Conservation (phyloP, 2,797 vertebrate genomes). For the Sylvilagus floridanus region DNA sequence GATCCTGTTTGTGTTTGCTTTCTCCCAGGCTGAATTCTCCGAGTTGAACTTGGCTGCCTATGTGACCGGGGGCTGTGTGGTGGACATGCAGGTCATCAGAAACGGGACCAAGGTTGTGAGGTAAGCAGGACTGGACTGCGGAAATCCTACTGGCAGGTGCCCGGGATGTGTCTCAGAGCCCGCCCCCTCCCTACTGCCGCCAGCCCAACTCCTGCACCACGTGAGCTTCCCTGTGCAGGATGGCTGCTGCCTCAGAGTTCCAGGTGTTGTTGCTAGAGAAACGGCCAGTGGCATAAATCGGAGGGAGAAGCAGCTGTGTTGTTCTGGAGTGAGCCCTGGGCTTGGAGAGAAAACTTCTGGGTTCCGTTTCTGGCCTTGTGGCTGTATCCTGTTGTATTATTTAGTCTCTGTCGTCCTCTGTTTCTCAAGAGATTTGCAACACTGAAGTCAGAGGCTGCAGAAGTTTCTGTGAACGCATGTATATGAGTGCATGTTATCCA, state of each 20-base stretch:
- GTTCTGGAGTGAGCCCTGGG: background rate
- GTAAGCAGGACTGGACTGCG: slow-evolving; percentile 85
- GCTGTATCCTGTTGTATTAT: background rate
- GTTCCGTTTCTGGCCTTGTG: background rate
- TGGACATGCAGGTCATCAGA: slow-evolving; percentile 96
- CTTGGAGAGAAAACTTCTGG: background rate
- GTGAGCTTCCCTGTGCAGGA: rapidly evolving
- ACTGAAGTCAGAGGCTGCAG: background rate
- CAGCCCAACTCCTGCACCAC: background rate
- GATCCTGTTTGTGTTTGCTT: slow-evolving; percentile 70
- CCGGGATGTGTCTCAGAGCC: background rate
- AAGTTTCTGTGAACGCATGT: background rate
- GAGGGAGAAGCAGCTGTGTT: background rate
- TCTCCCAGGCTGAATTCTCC: slow-evolving; percentile 95
- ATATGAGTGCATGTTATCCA: background rate
- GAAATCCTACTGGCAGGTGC: background rate
- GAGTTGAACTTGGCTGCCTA: slow-evolving; percentile 97
- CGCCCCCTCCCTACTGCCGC: rapidly evolving
- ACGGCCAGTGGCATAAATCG: background rate
- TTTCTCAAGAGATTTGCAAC: background rate
- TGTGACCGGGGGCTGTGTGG: slow-evolving; percentile 94
- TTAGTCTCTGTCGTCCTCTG: background rate
- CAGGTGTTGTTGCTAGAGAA: background rate
- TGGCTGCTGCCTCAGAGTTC: background rate
- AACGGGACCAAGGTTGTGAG: slow-evolving; percentile 95